Conservation (phyloP, 1,140 invertebrate genomes). For the Brachionus rubens region DNA sequence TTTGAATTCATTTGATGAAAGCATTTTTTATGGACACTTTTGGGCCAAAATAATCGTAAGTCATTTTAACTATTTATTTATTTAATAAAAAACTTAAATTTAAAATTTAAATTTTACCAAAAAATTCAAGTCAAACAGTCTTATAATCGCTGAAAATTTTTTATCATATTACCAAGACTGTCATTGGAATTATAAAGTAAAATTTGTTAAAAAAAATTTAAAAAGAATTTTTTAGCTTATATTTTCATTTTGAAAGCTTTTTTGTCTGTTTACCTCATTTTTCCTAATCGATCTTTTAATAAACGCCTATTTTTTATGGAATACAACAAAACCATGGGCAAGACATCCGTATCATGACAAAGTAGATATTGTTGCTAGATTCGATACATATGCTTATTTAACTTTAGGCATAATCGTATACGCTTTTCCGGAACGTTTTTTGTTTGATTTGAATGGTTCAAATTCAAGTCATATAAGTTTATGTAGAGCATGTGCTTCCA, state of each 20-base stretch:
- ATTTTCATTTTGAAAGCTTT: no score
- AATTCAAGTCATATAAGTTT: background rate
- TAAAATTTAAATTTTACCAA: background rate
- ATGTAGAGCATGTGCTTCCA: background rate
- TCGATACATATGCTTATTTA: background rate
- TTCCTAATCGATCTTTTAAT: background rate
- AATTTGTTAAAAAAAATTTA: background rate
- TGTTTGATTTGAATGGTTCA: background rate
- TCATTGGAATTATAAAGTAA: slow-evolving; percentile 9
- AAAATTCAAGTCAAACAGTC: background rate
- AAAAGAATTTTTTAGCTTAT: background rate
- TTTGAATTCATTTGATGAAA: background rate
- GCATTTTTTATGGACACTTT: background rate
- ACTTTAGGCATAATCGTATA: background rate
- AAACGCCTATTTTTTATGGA: background rate
- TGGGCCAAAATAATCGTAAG: slow-evolving; percentile 1
- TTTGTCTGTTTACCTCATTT: background rate
- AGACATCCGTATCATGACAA: background rate
- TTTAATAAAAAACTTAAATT: no score
- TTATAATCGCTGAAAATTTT: background rate
- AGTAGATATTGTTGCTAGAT: background rate
- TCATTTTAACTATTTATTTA: no score
- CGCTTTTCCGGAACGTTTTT: background rate
- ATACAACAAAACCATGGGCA: background rate
- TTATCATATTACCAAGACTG: background rate